Conservation (phyloP, 2,113 vertebrate species). For the Aegypius monachus region DNA sequence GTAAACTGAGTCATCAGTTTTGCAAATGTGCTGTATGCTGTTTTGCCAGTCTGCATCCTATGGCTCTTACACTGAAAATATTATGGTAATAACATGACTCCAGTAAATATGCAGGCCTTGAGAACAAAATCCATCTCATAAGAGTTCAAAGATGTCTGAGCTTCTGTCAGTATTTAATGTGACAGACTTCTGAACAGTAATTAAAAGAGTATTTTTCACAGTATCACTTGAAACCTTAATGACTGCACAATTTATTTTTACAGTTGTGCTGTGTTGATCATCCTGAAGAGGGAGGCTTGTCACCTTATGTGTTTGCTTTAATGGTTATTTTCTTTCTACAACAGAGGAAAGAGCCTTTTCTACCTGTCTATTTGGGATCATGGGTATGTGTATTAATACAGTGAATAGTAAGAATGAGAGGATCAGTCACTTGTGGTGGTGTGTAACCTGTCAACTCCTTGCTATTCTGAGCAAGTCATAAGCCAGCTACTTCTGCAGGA, state of each 20-base stretch:
- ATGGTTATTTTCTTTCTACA: constrained; percentile 94
- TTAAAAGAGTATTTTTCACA: not conserved
- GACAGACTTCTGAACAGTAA: not conserved
- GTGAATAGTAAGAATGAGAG: not conserved
- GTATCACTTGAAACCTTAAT: not conserved
- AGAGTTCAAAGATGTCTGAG: not conserved
- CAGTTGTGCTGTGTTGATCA: constrained; percentile 87
- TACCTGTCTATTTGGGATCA: constrained; percentile 87
- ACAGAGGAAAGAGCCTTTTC: constrained; percentile 84
- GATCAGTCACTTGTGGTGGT: not conserved
- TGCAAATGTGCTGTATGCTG: not conserved
- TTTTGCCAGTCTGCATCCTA: not conserved
- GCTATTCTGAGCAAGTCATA: not conserved
- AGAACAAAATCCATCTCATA: not conserved
- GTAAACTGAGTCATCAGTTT: not conserved
- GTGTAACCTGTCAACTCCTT: not conserved
- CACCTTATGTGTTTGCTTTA: constrained; percentile 85
- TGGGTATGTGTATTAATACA: constrained; percentile 73
- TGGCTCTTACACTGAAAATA: not conserved
- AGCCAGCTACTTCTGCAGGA: not conserved
- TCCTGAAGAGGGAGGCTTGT: constrained; percentile 89
- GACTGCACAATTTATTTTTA: not conserved
- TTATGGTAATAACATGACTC: not conserved
- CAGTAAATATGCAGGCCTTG: not conserved
- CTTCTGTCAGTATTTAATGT: not conserved